Conservation (phyloP, 2,797 vertebrate genomes). For the Hapalemur alaotrensis region DNA sequence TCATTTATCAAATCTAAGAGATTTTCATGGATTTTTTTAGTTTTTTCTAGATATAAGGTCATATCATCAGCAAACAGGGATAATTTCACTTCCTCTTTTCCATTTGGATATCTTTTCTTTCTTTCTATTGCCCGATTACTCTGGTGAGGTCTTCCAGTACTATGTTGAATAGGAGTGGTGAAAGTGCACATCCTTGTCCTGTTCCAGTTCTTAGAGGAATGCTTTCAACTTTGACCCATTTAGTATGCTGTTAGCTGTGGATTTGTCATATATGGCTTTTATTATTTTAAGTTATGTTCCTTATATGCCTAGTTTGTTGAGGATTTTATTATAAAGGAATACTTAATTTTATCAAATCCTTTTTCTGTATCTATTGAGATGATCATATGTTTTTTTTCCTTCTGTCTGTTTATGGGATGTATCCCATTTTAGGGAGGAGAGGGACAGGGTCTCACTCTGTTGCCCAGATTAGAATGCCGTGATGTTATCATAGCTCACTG, state of each 20-base stretch:
- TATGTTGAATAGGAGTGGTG: not conserved
- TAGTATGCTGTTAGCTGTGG: not conserved
- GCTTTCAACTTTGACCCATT: not conserved
- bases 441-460: not conserved
- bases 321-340: not conserved
- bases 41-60: not conserved
- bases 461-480: not conserved
- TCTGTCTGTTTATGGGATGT: not conserved
- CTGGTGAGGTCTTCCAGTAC: not conserved
- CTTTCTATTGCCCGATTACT: not conserved
- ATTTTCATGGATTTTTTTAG: not conserved
- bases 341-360: not conserved
- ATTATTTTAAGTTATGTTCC: not conserved
- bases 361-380: not conserved
- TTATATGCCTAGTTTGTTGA: not conserved
- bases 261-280: not conserved
- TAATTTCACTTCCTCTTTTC: not conserved
- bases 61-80: not conserved
- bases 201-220: not conserved
- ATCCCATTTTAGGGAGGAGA: not conserved
- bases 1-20: not conserved
- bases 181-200: not conserved
- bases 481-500: not conserved
- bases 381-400: not conserved
- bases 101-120: not conserved